Evolutionary conservation across 2,888 invertebrate species (phyloP).

Genomic region (Plagodis pulveraria): DNA sequence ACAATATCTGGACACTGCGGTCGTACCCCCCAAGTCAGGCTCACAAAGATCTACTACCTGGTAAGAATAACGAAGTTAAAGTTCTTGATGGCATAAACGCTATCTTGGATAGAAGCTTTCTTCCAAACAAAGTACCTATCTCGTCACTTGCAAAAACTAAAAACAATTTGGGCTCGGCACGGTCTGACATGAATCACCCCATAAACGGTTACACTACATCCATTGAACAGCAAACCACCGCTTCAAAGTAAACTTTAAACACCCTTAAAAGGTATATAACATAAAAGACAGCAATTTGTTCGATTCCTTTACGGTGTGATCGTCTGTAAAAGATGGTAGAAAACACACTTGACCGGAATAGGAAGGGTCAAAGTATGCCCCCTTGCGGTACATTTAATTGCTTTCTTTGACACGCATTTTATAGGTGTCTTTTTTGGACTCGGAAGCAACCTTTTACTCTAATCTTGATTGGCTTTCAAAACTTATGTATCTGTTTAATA

Average conservation of each 20-base stretch:
- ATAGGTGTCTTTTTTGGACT: no score
- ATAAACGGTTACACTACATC: constrained; percentile 28
- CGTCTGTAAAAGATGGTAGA: constrained; percentile 17
- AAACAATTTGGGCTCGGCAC: not conserved
- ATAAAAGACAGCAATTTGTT: constrained; percentile 20
- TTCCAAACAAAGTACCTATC: no score
- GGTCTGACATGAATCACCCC: not conserved
- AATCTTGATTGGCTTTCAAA: not conserved
- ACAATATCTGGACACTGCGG: not conserved
- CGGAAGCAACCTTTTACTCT: not conserved
- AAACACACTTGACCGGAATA: constrained; percentile 18
- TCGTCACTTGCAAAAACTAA: no score
- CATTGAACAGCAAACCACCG: constrained; percentile 5
- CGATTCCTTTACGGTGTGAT: constrained; percentile 15
- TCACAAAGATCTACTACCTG: constrained; percentile 3
- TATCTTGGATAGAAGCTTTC: no score
- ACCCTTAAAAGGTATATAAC: constrained; percentile 10
- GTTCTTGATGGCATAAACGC: no score
- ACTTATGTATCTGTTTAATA: not conserved
- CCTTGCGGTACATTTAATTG: constrained; percentile 21
- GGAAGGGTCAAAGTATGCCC: constrained; percentile 10
- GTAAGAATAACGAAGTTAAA: no score
- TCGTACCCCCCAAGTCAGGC: constrained; percentile 9
- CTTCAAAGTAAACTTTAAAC: constrained; percentile 8
- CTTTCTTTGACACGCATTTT: not conserved